Percentiles rank a stretch among this genome's conserved stretches.
Conservation (phyloP, 2,113 vertebrate genomes). For the Chlorocebus sabaeus region DNA sequence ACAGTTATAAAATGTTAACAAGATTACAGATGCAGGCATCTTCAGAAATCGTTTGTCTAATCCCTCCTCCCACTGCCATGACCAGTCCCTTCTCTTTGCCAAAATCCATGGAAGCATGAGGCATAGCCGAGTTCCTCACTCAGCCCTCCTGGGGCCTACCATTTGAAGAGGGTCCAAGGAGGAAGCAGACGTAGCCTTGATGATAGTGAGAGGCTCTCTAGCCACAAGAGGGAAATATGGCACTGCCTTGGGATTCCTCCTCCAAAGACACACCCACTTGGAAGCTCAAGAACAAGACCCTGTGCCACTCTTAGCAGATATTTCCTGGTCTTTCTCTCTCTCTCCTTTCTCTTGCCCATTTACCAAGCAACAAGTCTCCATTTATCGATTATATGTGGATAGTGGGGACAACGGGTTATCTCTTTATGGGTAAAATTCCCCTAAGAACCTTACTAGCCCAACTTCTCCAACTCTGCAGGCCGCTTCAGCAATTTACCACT, state of each 20-base stretch:
- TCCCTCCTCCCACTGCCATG: not conserved
- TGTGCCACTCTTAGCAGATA: not conserved
- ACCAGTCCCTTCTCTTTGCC: constrained; percentile 4
- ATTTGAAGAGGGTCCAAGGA: not conserved
- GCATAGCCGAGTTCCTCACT: not conserved
- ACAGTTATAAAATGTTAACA: constrained; percentile 73
- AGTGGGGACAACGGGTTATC: not conserved
- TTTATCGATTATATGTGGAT: not conserved
- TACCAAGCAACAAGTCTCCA: not conserved
- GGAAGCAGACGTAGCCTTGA: not conserved
- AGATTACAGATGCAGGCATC: constrained; percentile 44
- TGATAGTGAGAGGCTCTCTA: not conserved
- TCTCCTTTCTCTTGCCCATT: not conserved
- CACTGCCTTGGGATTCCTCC: not conserved
- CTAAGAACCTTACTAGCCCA: not conserved
- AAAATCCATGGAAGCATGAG: not conserved
- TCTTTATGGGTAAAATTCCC: not conserved
- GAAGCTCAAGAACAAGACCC: not conserved
- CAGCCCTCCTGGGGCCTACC: not conserved
- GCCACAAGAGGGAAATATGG: not conserved
- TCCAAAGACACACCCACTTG: not conserved
- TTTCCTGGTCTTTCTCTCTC: not conserved
- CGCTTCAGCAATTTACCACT: not conserved
- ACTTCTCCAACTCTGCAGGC: not conserved
- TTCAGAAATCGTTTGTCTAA: constrained; percentile 58